Conservation (phyloP, 2,888 invertebrate genomes). For the Leptinotarsa rubiginosa region DNA sequence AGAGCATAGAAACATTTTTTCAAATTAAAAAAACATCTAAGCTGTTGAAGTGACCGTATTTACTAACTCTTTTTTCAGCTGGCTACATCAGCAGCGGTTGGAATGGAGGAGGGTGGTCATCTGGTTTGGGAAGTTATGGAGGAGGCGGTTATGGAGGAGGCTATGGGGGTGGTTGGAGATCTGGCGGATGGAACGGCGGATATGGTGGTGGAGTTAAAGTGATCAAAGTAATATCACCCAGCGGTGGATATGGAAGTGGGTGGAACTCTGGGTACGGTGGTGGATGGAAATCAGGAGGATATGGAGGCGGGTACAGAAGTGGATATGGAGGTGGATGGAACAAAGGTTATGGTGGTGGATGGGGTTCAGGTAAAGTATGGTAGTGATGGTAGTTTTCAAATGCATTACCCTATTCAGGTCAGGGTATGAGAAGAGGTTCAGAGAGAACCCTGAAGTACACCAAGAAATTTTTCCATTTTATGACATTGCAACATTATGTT, state of each 20-base stretch:
- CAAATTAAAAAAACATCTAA: no score
- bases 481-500: slow-evolving; percentile 23
- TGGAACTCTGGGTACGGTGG: slow-evolving; percentile 10
- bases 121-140: slow-evolving; percentile 6
- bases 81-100: not conserved
- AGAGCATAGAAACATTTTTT: no score
- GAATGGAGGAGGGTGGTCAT: not conserved
- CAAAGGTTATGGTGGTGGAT: slow-evolving; percentile 18
- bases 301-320: slow-evolving; percentile 21
- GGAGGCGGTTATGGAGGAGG: slow-evolving; percentile 24
- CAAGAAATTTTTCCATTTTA: not conserved
- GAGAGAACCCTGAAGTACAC: no score
- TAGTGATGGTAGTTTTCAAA: not conserved
- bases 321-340: slow-evolving; percentile 26
- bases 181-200: slow-evolving; percentile 20
- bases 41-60: not conserved
- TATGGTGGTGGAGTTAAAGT: slow-evolving; percentile 19
- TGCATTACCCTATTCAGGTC: no score
- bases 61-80: not conserved
- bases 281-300: slow-evolving; percentile 9
- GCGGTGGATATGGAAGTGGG: slow-evolving; percentile 3
- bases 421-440: no score
- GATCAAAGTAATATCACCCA: not conserved
- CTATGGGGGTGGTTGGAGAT: slow-evolving; percentile 27
- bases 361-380: slow-evolving; percentile 12